Percentiles rank a stretch among this genome's conserved stretches.
These are phyloP conservation scores for Microctonus brassicae DNA, from an alignment of 2,888 invertebrate genomes.

Conservation along the genomic window DNA sequence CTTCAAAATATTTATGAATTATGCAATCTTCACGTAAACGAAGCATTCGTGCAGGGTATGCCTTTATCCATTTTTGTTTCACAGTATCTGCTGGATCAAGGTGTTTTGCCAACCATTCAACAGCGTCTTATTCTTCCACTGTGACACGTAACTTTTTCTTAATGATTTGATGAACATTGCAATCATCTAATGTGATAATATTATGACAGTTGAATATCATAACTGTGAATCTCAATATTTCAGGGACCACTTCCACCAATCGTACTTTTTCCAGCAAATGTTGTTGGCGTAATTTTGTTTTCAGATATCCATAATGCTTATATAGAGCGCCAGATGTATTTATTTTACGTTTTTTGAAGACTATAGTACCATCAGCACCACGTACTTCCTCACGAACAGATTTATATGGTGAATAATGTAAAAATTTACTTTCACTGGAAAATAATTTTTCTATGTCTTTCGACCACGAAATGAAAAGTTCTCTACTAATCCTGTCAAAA, in stretches of 20 bases:
- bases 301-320: conserved; percentile 23
- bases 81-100: background rate
- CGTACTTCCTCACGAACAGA: background rate
- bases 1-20: conserved; percentile 3
- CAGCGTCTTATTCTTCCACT: background rate
- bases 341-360: background rate
- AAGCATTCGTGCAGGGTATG: too few species aligned
- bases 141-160: too few species aligned
- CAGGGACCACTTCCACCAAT: too few species aligned
- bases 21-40: too few species aligned
- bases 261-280: too few species aligned
- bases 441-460: conserved; percentile 14
- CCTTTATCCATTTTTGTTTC: conserved; percentile 22
- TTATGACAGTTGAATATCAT: too few species aligned
- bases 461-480: background rate
- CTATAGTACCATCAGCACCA: background rate
- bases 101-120: background rate
- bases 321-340: conserved; percentile 16
- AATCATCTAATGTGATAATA: too few species aligned
- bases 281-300: too few species aligned
- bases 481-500: conserved; percentile 5
- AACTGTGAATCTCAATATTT: too few species aligned
- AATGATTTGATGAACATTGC: too few species aligned
- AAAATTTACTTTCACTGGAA: background rate
- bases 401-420: background rate